Conservation (phyloP, 2,797 vertebrate species). For the Stomatorhinus walkeri region DNA sequence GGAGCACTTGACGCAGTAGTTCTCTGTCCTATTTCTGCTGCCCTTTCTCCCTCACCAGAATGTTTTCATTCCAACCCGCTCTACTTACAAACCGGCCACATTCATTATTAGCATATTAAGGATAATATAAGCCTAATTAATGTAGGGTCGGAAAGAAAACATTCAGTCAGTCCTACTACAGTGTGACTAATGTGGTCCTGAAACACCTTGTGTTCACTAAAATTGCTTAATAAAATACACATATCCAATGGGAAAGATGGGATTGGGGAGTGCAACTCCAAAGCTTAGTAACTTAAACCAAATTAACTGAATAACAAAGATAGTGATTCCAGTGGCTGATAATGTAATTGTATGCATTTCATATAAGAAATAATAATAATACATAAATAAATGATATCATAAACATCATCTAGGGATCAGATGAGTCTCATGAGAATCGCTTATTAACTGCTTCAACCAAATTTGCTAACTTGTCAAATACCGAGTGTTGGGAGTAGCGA, state of each 20-base stretch:
- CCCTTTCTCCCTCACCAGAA: neutral
- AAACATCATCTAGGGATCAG: neutral
- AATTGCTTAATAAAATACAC: neutral
- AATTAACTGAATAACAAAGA: neutral
- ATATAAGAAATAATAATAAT: neutral
- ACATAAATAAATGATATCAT: neutral
- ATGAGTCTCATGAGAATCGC: neutral
- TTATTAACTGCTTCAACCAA: neutral
- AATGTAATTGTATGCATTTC: neutral
- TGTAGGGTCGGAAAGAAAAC: neutral
- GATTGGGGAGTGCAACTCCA: neutral
- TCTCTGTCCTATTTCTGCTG: neutral
- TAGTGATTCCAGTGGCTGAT: neutral
- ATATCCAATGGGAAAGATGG: neutral
- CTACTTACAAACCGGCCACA: neutral
- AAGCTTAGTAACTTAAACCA: neutral
- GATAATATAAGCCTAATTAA: neutral
- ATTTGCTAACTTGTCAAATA: neutral
- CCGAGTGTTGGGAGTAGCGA: neutral
- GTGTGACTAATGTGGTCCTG: neutral
- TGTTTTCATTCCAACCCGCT: neutral
- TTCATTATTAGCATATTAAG: neutral
- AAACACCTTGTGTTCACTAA: neutral
- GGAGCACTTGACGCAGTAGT: neutral
- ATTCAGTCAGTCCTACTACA: neutral